Percentiles rank a stretch among this genome's conserved stretches.
These are phyloP conservation scores for Puntigrus tetrazona DNA, from an alignment of 2,113 vertebrate genomes.

Conservation along the genomic window DNA sequence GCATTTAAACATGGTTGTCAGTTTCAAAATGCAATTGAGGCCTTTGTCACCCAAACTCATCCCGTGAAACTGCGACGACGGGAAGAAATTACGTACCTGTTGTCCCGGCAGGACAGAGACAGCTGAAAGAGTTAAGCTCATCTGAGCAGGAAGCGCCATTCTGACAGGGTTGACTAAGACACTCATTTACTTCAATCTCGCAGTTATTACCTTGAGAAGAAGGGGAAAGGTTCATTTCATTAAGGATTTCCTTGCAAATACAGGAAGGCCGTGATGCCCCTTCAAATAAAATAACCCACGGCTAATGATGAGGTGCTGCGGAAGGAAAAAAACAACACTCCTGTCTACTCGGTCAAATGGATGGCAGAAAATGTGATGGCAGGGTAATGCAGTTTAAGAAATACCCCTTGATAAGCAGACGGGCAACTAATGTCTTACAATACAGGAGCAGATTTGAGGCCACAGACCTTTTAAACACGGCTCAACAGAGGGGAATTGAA, in stretches of 20 bases:
- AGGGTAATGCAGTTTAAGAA: slow-evolving; percentile 2
- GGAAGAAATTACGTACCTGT: slow-evolving; percentile 69
- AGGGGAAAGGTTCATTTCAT: slow-evolving; percentile 58
- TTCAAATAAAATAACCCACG: slow-evolving; percentile 46
- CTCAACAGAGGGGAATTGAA: not conserved
- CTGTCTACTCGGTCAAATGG: slow-evolving; percentile 11
- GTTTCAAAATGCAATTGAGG: not conserved
- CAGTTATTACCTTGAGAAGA: slow-evolving; percentile 76
- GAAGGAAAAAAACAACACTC: not conserved
- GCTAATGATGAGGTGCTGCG: slow-evolving; percentile 24
- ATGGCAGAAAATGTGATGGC: slow-evolving; percentile 32
- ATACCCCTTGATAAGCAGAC: slow-evolving; percentile 33
- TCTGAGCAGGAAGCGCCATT: slow-evolving; percentile 75
- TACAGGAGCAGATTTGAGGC: not conserved
- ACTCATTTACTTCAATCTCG: slow-evolving; percentile 80
- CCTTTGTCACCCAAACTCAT: not conserved
- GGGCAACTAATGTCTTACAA: slow-evolving; percentile 42
- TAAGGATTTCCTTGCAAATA: slow-evolving; percentile 19
- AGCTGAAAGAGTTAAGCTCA: slow-evolving; percentile 76
- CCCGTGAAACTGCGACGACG: not conserved
- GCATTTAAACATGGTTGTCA: not conserved
- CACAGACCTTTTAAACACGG: not conserved
- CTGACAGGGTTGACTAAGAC: slow-evolving; percentile 76
- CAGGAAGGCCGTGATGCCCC: slow-evolving; percentile 31
- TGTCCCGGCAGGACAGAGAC: slow-evolving; percentile 74